Base-by-base conservation (phyloP, 2,888 invertebrate species). In the Chloromyia formosa region DNA sequence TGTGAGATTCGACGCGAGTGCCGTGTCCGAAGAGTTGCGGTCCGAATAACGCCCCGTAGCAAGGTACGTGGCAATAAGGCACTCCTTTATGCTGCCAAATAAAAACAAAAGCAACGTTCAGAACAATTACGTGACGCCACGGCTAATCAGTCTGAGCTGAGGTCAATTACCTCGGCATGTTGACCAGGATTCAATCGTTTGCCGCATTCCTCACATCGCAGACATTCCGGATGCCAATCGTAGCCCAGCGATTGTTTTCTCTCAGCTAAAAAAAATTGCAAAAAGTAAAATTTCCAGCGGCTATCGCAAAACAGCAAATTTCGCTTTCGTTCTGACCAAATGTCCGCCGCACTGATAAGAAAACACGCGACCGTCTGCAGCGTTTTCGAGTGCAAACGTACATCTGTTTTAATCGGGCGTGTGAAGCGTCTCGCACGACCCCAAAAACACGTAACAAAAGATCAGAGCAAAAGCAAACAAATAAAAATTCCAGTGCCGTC, bases 211-310 rank as follows among this genome's bases (percentile, higher is more conserved):
- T 92, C 92, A 84, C 94, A 94, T 75, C 92, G 87, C 80, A 94
- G 87, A 86, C 94, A 94, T 84, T 92, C 92, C 53, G 94, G 93
- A 87, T 94, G 94, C 94, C 94, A 94, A 82, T 94, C 92, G 82
- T 92, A 93, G 27, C 94, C 94, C 78, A 94, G 84, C n/a, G 94
- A 94, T 82, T 93, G 93, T 85, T 93, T 93, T 79, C 94, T 88
- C 86, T 94, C 94, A 80, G 94, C 94, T 94, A 84, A 76, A 73
- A 73, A 14, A 1, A 7, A 56, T 16, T 53, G 2, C 10, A 18
- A 18, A 18, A 1, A 22, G 56, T 3, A 56, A 56, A 1, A 49
- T 12, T 49, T 10, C 2, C 12, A 49, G 49, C 5, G 23, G 23
- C 23, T 22, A 14, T 60, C n/a, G 3, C 22, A 60, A 60, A 12